phyloP scores from a whole-genome alignment of 2,113 vertebrate genomes.

The Myotis lucifugus region DNA sequence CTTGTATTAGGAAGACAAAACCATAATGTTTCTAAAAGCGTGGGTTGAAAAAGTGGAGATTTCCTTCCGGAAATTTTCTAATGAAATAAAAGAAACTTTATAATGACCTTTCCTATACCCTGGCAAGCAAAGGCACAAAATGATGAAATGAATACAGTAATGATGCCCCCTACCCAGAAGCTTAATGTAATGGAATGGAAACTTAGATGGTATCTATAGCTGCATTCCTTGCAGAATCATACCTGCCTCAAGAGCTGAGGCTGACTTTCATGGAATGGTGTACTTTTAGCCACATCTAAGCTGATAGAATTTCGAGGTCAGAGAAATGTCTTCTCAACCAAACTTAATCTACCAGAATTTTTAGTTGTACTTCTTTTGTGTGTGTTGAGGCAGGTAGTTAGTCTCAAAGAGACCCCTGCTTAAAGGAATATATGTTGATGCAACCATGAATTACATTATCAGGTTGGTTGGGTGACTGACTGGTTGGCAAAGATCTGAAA shows the following conservation, averaged over 20 bases:
- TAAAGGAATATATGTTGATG: not conserved
- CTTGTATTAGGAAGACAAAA: conserved; percentile 20
- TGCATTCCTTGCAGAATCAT: not conserved
- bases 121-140: not conserved
- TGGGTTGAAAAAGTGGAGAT: not conserved
- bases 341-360: not conserved
- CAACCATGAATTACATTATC: not conserved
- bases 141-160: not conserved
- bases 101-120: conserved; percentile 22
- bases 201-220: not conserved
- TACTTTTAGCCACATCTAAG: not conserved
- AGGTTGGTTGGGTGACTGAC: conserved; percentile 3
- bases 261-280: too few species aligned
- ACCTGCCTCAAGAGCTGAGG: not conserved
- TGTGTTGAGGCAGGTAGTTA: not conserved
- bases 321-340: not conserved
- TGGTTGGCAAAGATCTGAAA: conserved; percentile 19
- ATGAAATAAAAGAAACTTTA: not conserved
- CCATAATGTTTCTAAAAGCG: conserved; percentile 6
- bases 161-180: not conserved
- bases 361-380: not conserved
- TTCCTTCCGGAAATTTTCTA: conserved; percentile 36
- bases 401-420: conserved; percentile 15
- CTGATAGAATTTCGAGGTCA: not conserved
- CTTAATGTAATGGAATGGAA: not conserved